Base-by-base conservation (phyloP, 2,888 invertebrate genomes). In the Oscheius onirici region DNA sequence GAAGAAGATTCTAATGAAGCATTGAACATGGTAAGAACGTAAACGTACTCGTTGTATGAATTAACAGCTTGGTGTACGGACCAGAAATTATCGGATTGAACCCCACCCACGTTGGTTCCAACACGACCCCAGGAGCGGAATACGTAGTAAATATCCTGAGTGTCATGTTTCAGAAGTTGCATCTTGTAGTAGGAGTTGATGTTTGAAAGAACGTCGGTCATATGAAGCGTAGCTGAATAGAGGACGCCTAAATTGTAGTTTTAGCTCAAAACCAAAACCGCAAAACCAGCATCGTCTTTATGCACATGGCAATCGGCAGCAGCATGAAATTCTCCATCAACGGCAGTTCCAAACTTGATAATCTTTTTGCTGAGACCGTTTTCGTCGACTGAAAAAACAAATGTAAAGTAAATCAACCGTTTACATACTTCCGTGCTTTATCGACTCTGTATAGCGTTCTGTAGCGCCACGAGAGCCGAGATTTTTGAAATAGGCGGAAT, bases 91-190 rank as follows among this genome's bases (percentile, higher is more conserved):
- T 89, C 88, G 17, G 87, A 66, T 69, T 88, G 88, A 72, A 84
- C 86, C 8, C 88, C 88, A 6, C 97, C 97, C 83, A 95, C 93
- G 0, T 92, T 93, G 0, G 97, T 99, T 3, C 97, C 97, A 80
- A 97, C 95, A 72, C 97, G 91, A 13, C 99, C 99, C 97, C 97
- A 99, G 0, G 95, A 91, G 17, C 95, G 92, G 89, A 94, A 96
- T 28, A 96, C 86, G 92, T 92, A 94, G 88, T 90, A 93, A 6
- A 58, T 72, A 2, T 52, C 66, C 13, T 24, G 11, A 8, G 20
- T 17, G 46, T 96, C 94, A 3, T 92, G 89, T 87, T 95, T 91
- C 65, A 99, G 90, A 58, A 97, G 89, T 88, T 99, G 97, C 65
- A 99, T 84, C 87, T 97, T 97, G 89, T 97, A 99, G 88, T 91